Conservation (phyloP, 2,113 vertebrate genomes). For the Noctilio leporinus region DNA sequence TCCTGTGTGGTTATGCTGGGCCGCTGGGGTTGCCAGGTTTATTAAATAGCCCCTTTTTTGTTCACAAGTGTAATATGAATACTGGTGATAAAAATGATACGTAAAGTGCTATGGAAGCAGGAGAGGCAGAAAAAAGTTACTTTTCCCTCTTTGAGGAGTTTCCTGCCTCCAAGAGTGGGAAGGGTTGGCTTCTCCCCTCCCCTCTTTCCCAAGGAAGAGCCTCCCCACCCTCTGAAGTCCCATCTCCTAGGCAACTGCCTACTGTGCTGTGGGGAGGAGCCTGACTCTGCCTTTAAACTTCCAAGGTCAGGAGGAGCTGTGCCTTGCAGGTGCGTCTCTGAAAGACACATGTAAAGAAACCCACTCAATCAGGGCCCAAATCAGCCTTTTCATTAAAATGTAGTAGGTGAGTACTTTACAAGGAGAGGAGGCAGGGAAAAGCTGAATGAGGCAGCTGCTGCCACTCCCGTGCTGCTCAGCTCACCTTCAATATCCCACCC, state of each 20-base stretch:
- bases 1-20: not conserved
- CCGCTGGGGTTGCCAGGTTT: not conserved
- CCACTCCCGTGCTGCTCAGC: not conserved
- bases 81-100: not conserved
- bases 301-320: constrained; percentile 4
- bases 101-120: not conserved
- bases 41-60: not conserved
- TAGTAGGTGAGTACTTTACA: not conserved
- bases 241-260: constrained; percentile 22
- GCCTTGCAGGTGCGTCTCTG: not conserved
- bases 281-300: constrained; percentile 32
- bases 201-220: not conserved
- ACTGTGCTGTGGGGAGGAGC: not conserved
- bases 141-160: not conserved
- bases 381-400: constrained; percentile 37
- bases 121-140: not conserved
- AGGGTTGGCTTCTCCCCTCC: not conserved
- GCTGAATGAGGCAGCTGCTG: not conserved
- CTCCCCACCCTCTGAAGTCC: not conserved
- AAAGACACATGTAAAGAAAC: not conserved
- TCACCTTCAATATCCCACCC: not conserved
- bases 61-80: not conserved
- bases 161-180: not conserved
- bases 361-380: not conserved
- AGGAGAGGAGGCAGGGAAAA: constrained; percentile 12